These are phyloP conservation scores for Calliopsis andreniformis DNA, from an alignment of 1,140 invertebrate genomes.

Conservation along the genomic window DNA sequence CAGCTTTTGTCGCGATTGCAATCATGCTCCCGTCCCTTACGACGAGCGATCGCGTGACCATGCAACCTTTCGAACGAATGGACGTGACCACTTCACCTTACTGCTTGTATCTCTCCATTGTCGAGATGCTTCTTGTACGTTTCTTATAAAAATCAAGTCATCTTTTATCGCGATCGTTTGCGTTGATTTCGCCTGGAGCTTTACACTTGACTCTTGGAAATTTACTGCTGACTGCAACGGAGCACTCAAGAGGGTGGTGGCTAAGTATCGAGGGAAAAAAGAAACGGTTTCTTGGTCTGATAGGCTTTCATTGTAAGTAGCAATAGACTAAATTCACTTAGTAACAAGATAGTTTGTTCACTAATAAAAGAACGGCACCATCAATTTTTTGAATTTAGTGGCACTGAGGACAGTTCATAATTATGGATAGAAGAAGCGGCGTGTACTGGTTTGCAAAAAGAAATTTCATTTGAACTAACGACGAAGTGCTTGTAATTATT, in stretches of 20 bases:
- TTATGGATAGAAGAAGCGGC: no score
- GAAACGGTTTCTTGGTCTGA: not conserved
- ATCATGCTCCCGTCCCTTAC: slow-evolving; percentile 7
- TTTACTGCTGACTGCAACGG: slow-evolving; percentile 19
- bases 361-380: no score
- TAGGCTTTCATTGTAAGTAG: no score
- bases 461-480: no score
- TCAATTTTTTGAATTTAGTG: no score
- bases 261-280: not conserved
- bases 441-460: no score
- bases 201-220: slow-evolving; percentile 1
- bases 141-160: slow-evolving; percentile 31
- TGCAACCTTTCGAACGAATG: slow-evolving; percentile 15
- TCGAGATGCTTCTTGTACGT: slow-evolving; percentile 21
- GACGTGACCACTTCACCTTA: not conserved
- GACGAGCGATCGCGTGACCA: slow-evolving; percentile 18
- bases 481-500: no score
- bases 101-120: not conserved
- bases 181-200: slow-evolving; percentile 16
- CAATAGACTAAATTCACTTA: not conserved
- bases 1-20: slow-evolving; percentile 15
- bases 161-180: slow-evolving; percentile 25
- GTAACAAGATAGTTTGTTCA: no score
- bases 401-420: no score
- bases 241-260: not conserved